Conservation (phyloP, 2,797 vertebrate genomes). For the Pantherophis alleghaniensis region DNA sequence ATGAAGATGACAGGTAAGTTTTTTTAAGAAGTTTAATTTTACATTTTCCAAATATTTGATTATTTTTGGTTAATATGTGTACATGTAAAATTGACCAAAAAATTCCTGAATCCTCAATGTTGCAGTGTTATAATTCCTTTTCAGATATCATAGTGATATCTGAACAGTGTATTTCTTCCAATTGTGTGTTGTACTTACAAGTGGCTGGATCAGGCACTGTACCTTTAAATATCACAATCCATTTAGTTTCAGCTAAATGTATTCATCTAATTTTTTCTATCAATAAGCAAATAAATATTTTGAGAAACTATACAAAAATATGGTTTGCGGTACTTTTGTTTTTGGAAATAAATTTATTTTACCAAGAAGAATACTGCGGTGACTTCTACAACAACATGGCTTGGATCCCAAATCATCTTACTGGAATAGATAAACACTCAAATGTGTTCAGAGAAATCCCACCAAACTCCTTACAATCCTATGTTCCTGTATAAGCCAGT, state of each 20-base stretch:
- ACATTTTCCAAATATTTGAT: neutral
- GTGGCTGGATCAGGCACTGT: neutral
- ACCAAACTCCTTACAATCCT: neutral
- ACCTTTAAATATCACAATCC: neutral
- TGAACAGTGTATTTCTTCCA: neutral
- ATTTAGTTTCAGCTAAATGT: neutral
- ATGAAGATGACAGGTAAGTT: conserved; percentile 77
- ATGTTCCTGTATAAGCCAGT: too few species aligned
- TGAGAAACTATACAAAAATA: neutral
- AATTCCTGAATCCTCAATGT: neutral
- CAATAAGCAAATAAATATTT: neutral
- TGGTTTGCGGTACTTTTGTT: neutral
- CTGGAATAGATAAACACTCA: too few species aligned
- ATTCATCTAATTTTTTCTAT: neutral
- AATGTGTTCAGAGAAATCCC: neutral
- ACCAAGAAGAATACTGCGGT: neutral
- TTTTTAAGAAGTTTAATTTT: neutral
- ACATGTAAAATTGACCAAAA: neutral
- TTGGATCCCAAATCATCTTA: neutral
- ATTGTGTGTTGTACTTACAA: neutral
- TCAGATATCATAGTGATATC: neutral
- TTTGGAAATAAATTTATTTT: neutral
- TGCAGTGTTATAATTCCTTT: neutral
- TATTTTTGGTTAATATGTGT: neutral
- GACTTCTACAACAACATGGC: neutral